Conservation (phyloP, 2,888 invertebrate genomes). For the Choreutis nemorana region DNA sequence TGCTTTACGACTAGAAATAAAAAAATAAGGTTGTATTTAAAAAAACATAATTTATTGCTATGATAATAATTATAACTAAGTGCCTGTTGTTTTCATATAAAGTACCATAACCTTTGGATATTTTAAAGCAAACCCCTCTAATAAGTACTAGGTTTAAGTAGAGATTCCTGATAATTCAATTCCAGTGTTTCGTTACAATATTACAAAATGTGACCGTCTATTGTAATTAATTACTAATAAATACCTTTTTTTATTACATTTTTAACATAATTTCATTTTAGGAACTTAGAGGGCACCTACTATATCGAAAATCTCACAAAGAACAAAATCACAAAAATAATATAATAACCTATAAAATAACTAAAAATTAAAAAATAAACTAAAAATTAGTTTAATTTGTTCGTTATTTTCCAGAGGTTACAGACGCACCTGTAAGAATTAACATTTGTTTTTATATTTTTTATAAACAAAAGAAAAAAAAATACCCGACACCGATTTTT, state of each 20-base stretch:
- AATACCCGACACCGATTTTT: conserved; percentile 24
- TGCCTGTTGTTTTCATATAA: too few species aligned
- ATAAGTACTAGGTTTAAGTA: conserved; percentile 60
- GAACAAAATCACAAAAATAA: conserved; percentile 25
- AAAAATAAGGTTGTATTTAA: conserved; percentile 42
- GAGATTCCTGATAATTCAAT: conserved; percentile 36
- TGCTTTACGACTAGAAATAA: conserved; percentile 48
- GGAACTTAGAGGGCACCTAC: conserved; percentile 42
- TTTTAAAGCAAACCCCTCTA: conserved; percentile 33
- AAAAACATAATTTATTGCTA: conserved; percentile 56
- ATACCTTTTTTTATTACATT: conserved; percentile 15
- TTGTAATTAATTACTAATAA: background rate
- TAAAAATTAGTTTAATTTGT: conserved; percentile 32
- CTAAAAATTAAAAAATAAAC: too few species aligned
- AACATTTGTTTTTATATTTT: conserved; percentile 19
- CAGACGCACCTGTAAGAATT: conserved; percentile 49
- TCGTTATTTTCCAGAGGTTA: conserved; percentile 44
- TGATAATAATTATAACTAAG: too few species aligned
- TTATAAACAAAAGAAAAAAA: conserved; percentile 6
- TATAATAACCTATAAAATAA: conserved; percentile 19
- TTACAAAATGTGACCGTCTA: background rate
- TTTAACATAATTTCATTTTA: conserved; percentile 21
- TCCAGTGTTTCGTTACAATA: background rate
- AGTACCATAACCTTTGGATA: conserved; percentile 44
- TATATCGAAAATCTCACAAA: conserved; percentile 32